A percentile compares a stretch with the other conserved stretches of the same genome.
phyloP scores from a whole-genome alignment of 2,113 vertebrate genomes.

The Chaetura pelagica region DNA sequence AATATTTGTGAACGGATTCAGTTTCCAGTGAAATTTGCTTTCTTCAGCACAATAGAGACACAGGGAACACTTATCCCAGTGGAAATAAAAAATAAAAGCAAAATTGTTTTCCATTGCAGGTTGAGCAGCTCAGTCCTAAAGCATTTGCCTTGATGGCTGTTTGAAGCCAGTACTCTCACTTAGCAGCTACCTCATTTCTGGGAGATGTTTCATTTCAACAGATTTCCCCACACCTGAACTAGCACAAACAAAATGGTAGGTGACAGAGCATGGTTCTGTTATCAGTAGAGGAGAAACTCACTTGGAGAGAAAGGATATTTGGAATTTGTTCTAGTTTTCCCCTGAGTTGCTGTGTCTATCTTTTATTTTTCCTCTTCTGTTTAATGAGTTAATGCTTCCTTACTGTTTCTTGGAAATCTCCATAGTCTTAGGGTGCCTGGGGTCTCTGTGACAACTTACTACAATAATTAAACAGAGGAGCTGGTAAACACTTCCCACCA shows the following conservation, averaged over 20 bases:
- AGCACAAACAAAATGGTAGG: constrained; percentile 4
- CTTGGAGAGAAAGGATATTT: neutral
- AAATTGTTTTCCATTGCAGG: constrained; percentile 46
- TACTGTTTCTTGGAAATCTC: neutral
- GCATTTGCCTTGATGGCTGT: neutral
- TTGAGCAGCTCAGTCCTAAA: constrained; percentile 3
- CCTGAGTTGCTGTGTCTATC: neutral
- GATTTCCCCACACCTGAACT: neutral
- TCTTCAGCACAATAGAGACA: constrained; percentile 34
- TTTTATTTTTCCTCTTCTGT: neutral
- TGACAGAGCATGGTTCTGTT: neutral
- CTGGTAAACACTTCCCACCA: neutral
- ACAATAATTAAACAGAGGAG: neutral
- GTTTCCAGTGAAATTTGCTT: constrained; percentile 61
- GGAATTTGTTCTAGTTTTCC: neutral
- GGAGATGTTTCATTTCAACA: constrained; percentile 26
- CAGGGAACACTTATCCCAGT: constrained; percentile 23
- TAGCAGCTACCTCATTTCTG: constrained; percentile 34
- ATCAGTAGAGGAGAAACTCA: neutral
- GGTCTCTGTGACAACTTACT: neutral
- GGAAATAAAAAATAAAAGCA: neutral
- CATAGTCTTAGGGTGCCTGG: neutral
- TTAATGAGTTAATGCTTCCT: neutral
- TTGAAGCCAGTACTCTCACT: constrained; percentile 14
- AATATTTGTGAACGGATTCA: constrained; percentile 58